A percentile compares a stretch with the other conserved stretches of the same genome.
phyloP scores from a whole-genome alignment of 2,888 invertebrate genomes.

The Drosophila pegasa region DNA sequence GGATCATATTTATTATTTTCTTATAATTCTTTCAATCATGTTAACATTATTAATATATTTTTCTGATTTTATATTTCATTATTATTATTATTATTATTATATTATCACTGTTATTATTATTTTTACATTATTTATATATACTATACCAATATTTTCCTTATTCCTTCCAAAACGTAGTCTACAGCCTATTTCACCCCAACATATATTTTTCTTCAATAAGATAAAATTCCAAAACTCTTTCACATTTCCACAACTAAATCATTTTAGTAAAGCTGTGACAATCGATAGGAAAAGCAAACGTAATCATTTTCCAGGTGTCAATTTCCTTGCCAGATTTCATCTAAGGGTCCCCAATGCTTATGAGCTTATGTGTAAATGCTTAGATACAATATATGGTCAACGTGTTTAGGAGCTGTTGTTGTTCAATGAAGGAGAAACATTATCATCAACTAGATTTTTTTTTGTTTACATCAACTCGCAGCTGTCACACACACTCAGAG shows the following conservation, averaged over 20 bases:
- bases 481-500: constrained; percentile 24
- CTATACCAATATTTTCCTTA: too few species aligned
- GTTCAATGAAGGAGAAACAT: constrained; percentile 28
- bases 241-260: neutral
- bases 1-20: too few species aligned
- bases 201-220: neutral
- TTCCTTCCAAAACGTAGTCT: too few species aligned
- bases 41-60: too few species aligned
- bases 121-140: too few species aligned
- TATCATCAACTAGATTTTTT: constrained; percentile 38
- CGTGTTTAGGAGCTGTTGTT: constrained; percentile 25
- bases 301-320: neutral
- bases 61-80: too few species aligned
- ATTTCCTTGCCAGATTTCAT: neutral
- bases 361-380: constrained; percentile 12
- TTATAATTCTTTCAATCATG: too few species aligned
- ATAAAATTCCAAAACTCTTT: neutral
- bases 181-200: too few species aligned
- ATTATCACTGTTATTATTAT: too few species aligned
- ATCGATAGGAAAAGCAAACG: neutral
- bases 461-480: constrained; percentile 29
- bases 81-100: too few species aligned
- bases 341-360: neutral
- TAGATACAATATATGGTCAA: constrained; percentile 10
- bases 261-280: neutral